Evolutionary conservation across 2,797 vertebrate species (phyloP), one percentile per base, ranked within the genome.

Genomic region (Aulostomus chinensis): DNA sequence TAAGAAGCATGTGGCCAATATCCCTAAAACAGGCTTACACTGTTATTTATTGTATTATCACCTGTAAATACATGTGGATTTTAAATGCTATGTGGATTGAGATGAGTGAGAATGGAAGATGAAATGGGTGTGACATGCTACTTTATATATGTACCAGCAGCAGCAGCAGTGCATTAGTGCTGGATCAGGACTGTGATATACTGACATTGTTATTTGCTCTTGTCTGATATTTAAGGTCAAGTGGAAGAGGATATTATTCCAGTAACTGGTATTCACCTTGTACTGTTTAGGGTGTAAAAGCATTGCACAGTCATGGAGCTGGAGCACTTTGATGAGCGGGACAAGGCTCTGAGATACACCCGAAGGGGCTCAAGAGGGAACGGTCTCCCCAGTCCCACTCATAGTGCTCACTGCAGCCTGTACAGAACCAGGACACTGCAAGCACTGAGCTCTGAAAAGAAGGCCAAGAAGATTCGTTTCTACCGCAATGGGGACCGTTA

Each of bases 351-450:
- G 80, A 89, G 97, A 17, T 94, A 94, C 49, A 92, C 92, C 40
- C 87, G 94, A 9, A 90, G 94, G 45, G 93, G 93, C 50, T 94
- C 97, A 0, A 91, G 94, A 58, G 94, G 94, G 22, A 97, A 97
- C 1, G 95, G 96, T 32, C 89, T 98, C 12, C 95, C 95, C 46
- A 99, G 97, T 79, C 97, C 97, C 21, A 97, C 96, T 18, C 97
- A 98, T 60, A 99, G 97, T 16, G 97, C 97, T 53, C 97, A 99
- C 83, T 99, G 97, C 89, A 99, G 97, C 85, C 94, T 99, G 72
- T 98, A 98, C 89, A 87, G 96, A 74, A 98, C 95, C 82, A 94
- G 93, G 47, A 99, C 96, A 0, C 93, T 99, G 52, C 95, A 96
- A 84, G 89, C 94, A 1, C 93, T 99, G 71, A 99, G 92, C 73